phyloP scores from a whole-genome alignment of 2,113 vertebrate genomes.

The Capricornis sumatraensis region DNA sequence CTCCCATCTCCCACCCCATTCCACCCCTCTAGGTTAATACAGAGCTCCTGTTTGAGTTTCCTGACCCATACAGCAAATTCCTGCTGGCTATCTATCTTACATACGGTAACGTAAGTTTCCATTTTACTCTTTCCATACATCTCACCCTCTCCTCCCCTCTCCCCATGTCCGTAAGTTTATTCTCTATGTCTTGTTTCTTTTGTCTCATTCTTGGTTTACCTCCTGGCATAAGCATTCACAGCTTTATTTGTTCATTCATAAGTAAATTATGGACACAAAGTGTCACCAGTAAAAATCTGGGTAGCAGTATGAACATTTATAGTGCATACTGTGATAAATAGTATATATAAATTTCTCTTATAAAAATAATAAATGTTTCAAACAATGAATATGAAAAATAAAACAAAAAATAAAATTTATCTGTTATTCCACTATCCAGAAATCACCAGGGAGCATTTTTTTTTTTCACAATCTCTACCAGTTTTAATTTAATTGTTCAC shows the following conservation, averaged over 20 bases:
- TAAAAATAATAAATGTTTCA: not conserved
- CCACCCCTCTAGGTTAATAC: not conserved
- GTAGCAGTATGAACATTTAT: not conserved
- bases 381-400: not conserved
- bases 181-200: not conserved
- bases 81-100: not conserved
- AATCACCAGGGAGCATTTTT: not conserved
- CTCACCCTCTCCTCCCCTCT: not conserved
- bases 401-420: not conserved
- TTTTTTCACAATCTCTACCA: not conserved
- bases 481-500: not conserved
- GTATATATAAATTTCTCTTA: not conserved
- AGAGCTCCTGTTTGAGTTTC: not conserved
- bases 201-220: not conserved
- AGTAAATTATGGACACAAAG: not conserved
- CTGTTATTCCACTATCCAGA: not conserved
- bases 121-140: not conserved
- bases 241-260: not conserved
- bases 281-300: not conserved
- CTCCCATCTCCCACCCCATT: fast-evolving
- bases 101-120: not conserved
- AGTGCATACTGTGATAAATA: not conserved
- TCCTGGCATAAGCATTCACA: not conserved
- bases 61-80: not conserved
- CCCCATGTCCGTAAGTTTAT: not conserved